Evolutionary conservation across 2,888 invertebrate species (phyloP).

Genomic region (Hemistola chrysoprasaria): DNA sequence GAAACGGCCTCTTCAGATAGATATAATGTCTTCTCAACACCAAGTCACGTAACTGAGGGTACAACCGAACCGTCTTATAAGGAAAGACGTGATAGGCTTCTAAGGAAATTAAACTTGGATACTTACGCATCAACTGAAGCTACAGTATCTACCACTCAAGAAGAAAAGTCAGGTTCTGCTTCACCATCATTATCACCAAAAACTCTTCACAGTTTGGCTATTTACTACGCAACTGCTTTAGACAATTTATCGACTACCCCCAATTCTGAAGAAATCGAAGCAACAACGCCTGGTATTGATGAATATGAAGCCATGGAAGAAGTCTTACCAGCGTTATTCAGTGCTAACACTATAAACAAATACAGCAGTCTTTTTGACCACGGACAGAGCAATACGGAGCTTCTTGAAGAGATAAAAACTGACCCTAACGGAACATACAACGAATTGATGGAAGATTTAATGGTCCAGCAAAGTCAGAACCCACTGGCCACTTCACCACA

Average conservation of each 20-base stretch:
- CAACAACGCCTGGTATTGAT: slow-evolving; percentile 54
- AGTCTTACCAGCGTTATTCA: slow-evolving; percentile 84
- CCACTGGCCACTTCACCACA: slow-evolving; percentile 84
- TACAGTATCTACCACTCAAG: slow-evolving; percentile 62
- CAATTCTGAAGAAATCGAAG: slow-evolving; percentile 55
- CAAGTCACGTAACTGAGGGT: slow-evolving; percentile 40
- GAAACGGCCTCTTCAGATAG: slow-evolving; percentile 54
- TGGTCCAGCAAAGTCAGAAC: slow-evolving; percentile 84
- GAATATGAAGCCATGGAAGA: slow-evolving; percentile 69
- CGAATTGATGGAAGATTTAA: slow-evolving; percentile 78
- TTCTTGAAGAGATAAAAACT: slow-evolving; percentile 64
- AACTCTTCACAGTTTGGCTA: slow-evolving; percentile 88
- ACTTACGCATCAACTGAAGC: slow-evolving; percentile 69
- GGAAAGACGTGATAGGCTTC: slow-evolving; percentile 86
- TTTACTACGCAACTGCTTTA: slow-evolving; percentile 89
- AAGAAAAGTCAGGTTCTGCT: slow-evolving; percentile 84
- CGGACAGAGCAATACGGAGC: slow-evolving; percentile 53
- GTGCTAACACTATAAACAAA: slow-evolving; percentile 85
- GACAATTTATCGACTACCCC: slow-evolving; percentile 79
- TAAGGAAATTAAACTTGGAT: slow-evolving; percentile 85
- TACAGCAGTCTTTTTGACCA: slow-evolving; percentile 76
- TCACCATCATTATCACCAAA: slow-evolving; percentile 90
- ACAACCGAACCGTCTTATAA: slow-evolving; percentile 75
- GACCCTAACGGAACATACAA: slow-evolving; percentile 70
- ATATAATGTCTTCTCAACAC: slow-evolving; percentile 48